Conservation (phyloP, 2,797 vertebrate genomes). For the Sorex maritimensis region DNA sequence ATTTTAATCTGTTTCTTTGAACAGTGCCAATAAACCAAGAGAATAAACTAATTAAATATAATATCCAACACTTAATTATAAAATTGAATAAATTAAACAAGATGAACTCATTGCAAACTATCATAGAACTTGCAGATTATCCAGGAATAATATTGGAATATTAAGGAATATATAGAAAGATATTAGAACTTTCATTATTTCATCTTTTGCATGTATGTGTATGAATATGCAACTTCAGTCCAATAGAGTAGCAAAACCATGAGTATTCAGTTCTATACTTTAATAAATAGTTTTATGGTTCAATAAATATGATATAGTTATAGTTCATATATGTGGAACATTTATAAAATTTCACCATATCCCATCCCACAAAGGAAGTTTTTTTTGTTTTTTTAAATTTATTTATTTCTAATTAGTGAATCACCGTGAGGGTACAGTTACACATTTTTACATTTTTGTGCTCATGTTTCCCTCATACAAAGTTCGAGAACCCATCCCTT, state of each 20-base stretch:
- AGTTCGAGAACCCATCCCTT: too few relatives aligned
- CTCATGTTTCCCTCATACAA: too few relatives aligned
- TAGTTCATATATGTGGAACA: not conserved
- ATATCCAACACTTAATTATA: constrained; percentile 20
- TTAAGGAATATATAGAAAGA: too few relatives aligned
- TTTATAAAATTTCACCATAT: constrained; percentile 3
- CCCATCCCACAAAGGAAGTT: too few relatives aligned
- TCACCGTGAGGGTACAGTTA: too few relatives aligned
- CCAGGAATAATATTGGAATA: too few relatives aligned
- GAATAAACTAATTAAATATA: constrained; percentile 40
- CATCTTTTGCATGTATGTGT: not conserved
- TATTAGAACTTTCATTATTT: too few relatives aligned
- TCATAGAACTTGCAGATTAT: constrained; percentile 43
- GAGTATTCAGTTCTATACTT: not conserved
- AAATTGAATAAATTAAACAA: constrained; percentile 44
- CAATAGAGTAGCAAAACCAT: not conserved
- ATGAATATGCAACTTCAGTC: not conserved
- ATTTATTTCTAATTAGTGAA: too few relatives aligned
- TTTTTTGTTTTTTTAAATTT: too few relatives aligned
- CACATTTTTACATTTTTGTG: too few relatives aligned
- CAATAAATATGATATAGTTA: too few relatives aligned
- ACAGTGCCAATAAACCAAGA: not conserved
- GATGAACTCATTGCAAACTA: not conserved
- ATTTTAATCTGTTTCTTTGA: too few relatives aligned
- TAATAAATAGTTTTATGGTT: not conserved